phyloP scores from a whole-genome alignment of 2,797 vertebrate genomes.

The Pseudochromis fuscus region DNA sequence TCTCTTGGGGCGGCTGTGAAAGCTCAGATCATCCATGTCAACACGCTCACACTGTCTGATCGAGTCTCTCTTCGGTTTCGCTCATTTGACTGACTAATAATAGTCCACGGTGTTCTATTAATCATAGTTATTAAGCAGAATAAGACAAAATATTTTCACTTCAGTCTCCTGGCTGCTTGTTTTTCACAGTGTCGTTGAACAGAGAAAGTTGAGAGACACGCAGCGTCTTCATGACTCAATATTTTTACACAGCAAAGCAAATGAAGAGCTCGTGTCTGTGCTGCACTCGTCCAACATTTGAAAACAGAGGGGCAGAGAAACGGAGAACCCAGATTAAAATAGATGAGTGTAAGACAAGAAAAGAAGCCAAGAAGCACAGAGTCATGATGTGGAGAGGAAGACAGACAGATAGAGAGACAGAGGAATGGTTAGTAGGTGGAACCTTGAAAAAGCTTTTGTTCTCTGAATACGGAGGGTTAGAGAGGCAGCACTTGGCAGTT shows the following conservation, averaged over 20 bases:
- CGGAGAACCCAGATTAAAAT: conserved; percentile 63
- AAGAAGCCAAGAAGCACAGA: conserved; percentile 52
- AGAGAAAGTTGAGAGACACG: conserved; percentile 32
- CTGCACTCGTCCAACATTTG: conserved; percentile 48
- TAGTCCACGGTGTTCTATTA: conserved; percentile 39
- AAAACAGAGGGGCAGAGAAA: conserved; percentile 60
- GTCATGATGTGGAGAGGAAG: conserved; percentile 37
- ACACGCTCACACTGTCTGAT: conserved; percentile 18
- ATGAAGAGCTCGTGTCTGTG: conserved; percentile 51
- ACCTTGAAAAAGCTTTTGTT: conserved; percentile 76
- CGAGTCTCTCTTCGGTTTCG: conserved; percentile 23
- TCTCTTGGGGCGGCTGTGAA: conserved; percentile 11
- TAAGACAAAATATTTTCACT: conserved; percentile 33
- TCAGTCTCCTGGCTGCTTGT: conserved; percentile 47
- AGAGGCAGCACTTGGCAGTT: conserved; percentile 78
- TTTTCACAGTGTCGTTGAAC: conserved; percentile 51
- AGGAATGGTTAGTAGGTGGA: conserved; percentile 66
- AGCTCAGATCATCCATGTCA: conserved; percentile 3
- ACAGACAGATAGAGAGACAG: conserved; percentile 39
- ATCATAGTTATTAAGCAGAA: conserved; percentile 48
- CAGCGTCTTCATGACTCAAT: conserved; percentile 45
- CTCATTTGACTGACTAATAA: conserved; percentile 53
- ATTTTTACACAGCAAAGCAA: conserved; percentile 46
- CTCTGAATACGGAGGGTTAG: conserved; percentile 67
- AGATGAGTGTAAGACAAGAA: conserved; percentile 66